phyloP scores from a whole-genome alignment of 1,140 invertebrate species.

The Drosophila seguyi region DNA sequence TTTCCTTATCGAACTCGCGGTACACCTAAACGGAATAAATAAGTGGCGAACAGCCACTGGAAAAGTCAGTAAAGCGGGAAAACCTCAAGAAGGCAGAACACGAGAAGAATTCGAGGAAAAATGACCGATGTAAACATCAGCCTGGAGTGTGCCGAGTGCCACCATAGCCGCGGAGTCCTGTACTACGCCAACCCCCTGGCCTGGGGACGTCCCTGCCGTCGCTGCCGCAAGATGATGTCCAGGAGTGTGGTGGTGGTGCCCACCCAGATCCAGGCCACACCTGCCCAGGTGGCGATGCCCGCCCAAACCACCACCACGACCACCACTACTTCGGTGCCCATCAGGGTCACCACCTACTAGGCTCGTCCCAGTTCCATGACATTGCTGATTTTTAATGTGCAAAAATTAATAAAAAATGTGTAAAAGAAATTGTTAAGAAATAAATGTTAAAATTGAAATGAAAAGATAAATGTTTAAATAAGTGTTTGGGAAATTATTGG shows the following conservation, averaged over 20 bases:
- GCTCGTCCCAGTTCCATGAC: too few species aligned
- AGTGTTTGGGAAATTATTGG: too few species aligned
- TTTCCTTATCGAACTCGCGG: background rate
- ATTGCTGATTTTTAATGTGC: background rate
- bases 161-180: slow-evolving; percentile 48
- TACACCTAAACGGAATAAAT: slow-evolving; percentile 1
- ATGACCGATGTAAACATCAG: slow-evolving; percentile 35
- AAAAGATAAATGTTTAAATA: background rate
- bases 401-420: background rate
- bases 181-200: slow-evolving; percentile 32
- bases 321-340: slow-evolving; percentile 5
- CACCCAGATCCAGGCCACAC: background rate
- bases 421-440: background rate
- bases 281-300: slow-evolving; percentile 11
- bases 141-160: slow-evolving; percentile 57
- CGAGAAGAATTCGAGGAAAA: slow-evolving; percentile 3
- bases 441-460: background rate
- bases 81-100: slow-evolving; percentile 8
- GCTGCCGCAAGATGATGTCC: slow-evolving; percentile 61
- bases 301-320: slow-evolving; percentile 27
- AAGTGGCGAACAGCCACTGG: background rate
- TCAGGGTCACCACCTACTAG: slow-evolving; percentile 11
- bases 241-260: slow-evolving; percentile 11
- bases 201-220: slow-evolving; percentile 60
- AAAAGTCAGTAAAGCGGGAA: slow-evolving; percentile 3